Evolutionary conservation across 2,113 vertebrate species (phyloP).

Genomic region (Condylura cristata): DNA sequence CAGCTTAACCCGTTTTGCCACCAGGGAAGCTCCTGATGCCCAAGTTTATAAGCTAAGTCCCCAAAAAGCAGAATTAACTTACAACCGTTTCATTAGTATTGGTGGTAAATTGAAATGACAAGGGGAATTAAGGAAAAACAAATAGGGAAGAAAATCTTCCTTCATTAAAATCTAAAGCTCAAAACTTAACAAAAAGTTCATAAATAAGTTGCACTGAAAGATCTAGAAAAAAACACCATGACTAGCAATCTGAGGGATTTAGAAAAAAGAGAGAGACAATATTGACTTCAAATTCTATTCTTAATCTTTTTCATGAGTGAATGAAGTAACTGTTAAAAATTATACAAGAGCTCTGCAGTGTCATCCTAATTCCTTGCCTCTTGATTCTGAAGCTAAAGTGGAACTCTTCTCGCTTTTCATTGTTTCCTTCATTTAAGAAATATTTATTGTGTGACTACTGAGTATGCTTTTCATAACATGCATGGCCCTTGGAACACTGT

Average conservation of each 20-base stretch:
- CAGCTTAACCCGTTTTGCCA: no score
- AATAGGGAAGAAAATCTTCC: not conserved
- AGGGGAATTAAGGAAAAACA: not conserved
- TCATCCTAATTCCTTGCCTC: not conserved
- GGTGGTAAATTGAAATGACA: not conserved
- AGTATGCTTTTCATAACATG: not conserved
- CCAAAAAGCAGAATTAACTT: not conserved
- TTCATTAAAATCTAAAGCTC: not conserved
- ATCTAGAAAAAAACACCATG: not conserved
- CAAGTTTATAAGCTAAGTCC: not conserved
- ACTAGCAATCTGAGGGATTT: not conserved
- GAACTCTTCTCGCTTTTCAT: not conserved
- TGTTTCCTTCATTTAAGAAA: not conserved
- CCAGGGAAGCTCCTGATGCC: no score
- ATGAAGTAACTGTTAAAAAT: not conserved
- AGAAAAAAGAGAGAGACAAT: not conserved
- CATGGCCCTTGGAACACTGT: not conserved
- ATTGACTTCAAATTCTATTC: not conserved
- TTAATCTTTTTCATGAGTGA: not conserved
- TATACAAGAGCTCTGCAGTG: not conserved
- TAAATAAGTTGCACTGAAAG: not conserved
- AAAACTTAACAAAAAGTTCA: not conserved
- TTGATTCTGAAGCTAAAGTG: not conserved
- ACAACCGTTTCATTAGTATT: not conserved
- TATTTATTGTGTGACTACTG: not conserved